Conservation (phyloP, 2,797 vertebrate genomes). For the Catamblyrhynchus diadema region DNA sequence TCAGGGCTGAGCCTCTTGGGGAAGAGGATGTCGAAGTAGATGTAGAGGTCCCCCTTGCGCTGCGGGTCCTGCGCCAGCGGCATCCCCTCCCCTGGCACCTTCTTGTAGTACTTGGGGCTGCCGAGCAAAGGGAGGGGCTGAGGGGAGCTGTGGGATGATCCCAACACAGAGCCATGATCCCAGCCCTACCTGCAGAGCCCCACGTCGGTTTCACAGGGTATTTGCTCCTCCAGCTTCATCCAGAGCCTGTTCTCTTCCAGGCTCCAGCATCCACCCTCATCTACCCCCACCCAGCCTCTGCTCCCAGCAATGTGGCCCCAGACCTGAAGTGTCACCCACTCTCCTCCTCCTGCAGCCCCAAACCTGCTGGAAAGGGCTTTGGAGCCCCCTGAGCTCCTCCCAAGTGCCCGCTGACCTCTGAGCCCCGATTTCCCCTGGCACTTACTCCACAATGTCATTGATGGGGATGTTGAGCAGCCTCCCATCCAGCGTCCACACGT, state of each 20-base stretch:
- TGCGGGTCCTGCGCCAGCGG: slow-evolving; percentile 75
- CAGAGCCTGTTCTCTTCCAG: background rate
- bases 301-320: background rate
- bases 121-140: background rate
- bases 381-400: background rate
- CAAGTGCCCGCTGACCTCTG: background rate
- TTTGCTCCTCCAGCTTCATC: background rate
- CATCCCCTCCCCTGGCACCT: slow-evolving; percentile 90
- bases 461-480: slow-evolving; percentile 87
- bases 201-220: fast-evolving
- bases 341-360: background rate
- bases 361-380: background rate
- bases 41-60: slow-evolving; percentile 84
- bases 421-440: background rate
- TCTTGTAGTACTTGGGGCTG: slow-evolving; percentile 88
- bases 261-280: background rate
- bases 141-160: fast-evolving
- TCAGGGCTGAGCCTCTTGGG: slow-evolving; percentile 82
- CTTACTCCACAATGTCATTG: slow-evolving; percentile 94
- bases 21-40: slow-evolving; percentile 86
- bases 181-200: background rate
- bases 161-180: fast-evolving
- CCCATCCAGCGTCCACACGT: slow-evolving; percentile 88
- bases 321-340: fast-evolving
- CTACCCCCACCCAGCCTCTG: background rate